These are phyloP conservation scores for Cephus runcator DNA, from an alignment of 2,888 invertebrate species.

Conservation along the genomic window DNA sequence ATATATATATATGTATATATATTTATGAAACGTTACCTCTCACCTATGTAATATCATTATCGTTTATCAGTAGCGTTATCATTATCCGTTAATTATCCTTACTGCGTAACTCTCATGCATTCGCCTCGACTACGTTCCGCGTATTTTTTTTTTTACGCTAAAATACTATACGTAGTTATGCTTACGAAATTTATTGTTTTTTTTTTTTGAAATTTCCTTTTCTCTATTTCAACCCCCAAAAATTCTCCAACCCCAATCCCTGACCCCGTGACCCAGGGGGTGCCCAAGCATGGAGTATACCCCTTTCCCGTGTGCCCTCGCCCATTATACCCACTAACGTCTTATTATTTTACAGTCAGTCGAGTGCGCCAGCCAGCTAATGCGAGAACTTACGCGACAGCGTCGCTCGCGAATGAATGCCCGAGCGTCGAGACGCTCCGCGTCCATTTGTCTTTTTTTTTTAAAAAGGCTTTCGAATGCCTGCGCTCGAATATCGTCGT, in stretches of 20 bases:
- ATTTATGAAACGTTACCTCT: neutral
- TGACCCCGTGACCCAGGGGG: conserved; percentile 9
- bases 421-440: neutral
- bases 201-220: conserved; percentile 1
- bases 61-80: neutral
- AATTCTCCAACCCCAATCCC: conserved; percentile 31
- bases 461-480: neutral
- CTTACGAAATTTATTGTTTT: conserved; percentile 35
- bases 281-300: neutral
- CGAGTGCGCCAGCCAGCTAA: conserved; percentile 51
- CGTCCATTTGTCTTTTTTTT: neutral
- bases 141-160: conserved; percentile 29
- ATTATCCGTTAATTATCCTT: neutral
- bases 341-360: conserved; percentile 44
- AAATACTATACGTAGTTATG: conserved; percentile 42
- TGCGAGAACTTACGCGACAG: neutral
- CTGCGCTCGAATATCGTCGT: neutral
- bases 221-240: conserved; percentile 5
- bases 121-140: neutral
- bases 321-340: conserved; percentile 23
- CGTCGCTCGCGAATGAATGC: neutral
- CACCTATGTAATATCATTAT: neutral
- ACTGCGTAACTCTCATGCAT: neutral
- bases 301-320: neutral
- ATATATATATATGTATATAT: neutral